Percentiles rank a stretch among this genome's conserved stretches.
These are phyloP conservation scores for Jacana jacana DNA, from an alignment of 2,113 vertebrate species.

Conservation along the genomic window DNA sequence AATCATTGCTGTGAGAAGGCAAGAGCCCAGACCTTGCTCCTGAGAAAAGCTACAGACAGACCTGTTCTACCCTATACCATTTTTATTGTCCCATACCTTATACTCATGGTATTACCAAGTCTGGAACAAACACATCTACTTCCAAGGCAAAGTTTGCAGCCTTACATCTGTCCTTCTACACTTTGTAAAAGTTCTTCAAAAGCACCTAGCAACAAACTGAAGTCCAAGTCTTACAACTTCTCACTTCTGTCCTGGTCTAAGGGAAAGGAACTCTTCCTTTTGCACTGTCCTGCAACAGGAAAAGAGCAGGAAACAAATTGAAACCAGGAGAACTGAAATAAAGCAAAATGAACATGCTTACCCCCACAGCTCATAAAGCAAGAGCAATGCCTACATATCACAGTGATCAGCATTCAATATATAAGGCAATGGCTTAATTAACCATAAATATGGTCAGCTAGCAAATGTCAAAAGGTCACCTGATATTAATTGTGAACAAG, in stretches of 20 bases:
- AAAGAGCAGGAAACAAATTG: background rate
- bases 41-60: background rate
- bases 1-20: background rate
- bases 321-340: background rate
- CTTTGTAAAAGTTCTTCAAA: background rate
- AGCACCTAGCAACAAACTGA: background rate
- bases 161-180: background rate
- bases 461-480: conserved; percentile 26
- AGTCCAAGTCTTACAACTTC: background rate
- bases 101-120: background rate
- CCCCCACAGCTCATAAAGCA: background rate
- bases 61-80: background rate
- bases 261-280: background rate
- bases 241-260: background rate
- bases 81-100: background rate
- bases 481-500: conserved; percentile 17
- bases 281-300: background rate
- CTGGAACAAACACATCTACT: background rate
- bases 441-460: background rate
- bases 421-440: background rate
- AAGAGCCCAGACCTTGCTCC: background rate
- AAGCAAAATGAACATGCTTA: background rate
- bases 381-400: background rate
- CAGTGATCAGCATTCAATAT: background rate
- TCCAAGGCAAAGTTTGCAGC: background rate